Evolutionary conservation across 2,797 vertebrate species (phyloP).

Genomic region (Fratercula arctica): DNA sequence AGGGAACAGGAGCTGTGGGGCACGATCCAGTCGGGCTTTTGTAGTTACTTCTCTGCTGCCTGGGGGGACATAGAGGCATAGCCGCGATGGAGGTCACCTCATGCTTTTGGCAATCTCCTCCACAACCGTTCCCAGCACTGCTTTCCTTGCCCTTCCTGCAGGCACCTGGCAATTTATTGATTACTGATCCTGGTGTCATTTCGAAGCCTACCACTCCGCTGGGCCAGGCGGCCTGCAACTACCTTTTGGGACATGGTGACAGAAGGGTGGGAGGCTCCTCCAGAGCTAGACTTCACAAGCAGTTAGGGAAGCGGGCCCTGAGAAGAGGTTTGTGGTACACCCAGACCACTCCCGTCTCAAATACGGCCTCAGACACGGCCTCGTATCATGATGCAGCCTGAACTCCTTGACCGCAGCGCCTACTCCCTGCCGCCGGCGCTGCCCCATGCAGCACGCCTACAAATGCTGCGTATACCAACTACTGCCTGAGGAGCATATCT

Average conservation of each 20-base stretch:
- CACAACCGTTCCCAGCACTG: background rate
- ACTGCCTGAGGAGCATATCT: background rate
- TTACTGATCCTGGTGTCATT: background rate
- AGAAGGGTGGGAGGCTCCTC: background rate
- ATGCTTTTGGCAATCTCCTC: background rate
- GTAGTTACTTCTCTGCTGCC: background rate
- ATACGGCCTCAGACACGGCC: accelerated
- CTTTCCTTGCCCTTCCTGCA: background rate
- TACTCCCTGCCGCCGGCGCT: background rate
- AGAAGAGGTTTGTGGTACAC: background rate
- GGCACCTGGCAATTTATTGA: background rate
- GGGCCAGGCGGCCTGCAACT: background rate
- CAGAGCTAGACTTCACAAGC: background rate
- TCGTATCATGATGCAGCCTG: background rate
- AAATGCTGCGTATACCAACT: accelerated
- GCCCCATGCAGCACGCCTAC: accelerated
- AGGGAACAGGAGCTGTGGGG: background rate
- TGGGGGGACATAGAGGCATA: background rate
- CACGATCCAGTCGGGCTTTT: background rate
- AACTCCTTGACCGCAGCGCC: background rate
- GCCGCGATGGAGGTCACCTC: background rate
- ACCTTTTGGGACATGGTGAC: background rate
- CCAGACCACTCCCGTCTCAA: background rate
- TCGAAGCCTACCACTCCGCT: background rate
- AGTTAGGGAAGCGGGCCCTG: background rate